Base-by-base conservation (phyloP, 2,888 invertebrate species). In the Chaitophorus viminalis region DNA sequence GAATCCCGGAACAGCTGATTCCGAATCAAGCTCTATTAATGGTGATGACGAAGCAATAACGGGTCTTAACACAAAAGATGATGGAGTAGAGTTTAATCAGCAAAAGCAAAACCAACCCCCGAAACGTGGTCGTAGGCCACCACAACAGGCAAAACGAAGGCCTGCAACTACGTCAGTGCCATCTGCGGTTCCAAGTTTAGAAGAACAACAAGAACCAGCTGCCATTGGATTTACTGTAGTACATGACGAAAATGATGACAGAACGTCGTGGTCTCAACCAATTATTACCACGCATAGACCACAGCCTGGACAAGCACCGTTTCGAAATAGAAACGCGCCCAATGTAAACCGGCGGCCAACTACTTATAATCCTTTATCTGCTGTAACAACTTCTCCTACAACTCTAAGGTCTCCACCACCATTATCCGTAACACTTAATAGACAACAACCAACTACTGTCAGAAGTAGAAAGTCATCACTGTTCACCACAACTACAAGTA, bases 271-370 rank as follows among this genome's bases (percentile, higher is more conserved):
- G 83, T 60, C 83, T 46, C 83, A 83, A n/a, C 84, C 84, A 77
- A 77, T n/a, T 31, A 77, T 85, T 21, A 85, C 84, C 11, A 85
- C 84, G 2, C 84, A 85, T 18, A 85, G 84, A 33, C 84, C 84
- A 77, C 84, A 76, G 31, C 5, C 75, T 11, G 83, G 75, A 1
- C 83, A 25, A 76, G 6, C 29, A 60, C 29, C 65, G 39, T 76
- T 84, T 65, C 68, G 84, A 68, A 85, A 76, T 33, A 46, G 76
- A 85, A 85, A 76, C 9, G 3, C 46, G 33, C 77, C 77, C 21
- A 18, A 65, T 9, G 33, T 75, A 52, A 85, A 85, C 68, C 84
- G 52, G 3, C 76, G 84, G 11, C 76, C 84, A 46, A 85, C 84
- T 18, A 84, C 84, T 4, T 76, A 76, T n/a, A 84, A 68, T 46